These are phyloP conservation scores for Macaca nemestrina DNA, from an alignment of 2,113 vertebrate genomes.

Conservation along the genomic window DNA sequence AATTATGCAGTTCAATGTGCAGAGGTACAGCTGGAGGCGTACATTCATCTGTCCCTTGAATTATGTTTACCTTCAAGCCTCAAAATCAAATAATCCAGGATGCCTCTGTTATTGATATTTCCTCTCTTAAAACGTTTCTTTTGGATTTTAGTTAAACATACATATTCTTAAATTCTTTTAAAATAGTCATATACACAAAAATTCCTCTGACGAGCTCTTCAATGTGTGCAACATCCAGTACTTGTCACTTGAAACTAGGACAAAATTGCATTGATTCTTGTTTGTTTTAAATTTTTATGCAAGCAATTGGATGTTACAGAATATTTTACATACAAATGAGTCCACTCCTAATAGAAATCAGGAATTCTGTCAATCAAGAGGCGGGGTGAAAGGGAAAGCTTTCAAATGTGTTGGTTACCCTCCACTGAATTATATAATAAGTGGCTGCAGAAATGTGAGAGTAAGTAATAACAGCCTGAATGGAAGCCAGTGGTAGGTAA, in stretches of 20 bases:
- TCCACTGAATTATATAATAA: conserved; percentile 70
- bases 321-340: conserved; percentile 69
- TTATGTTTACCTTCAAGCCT: conserved; percentile 42
- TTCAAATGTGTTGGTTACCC: conserved; percentile 53
- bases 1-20: neutral
- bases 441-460: conserved; percentile 37
- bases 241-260: conserved; percentile 9
- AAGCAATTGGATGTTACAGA: conserved; percentile 59
- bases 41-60: conserved; percentile 38
- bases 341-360: conserved; percentile 63
- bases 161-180: conserved; percentile 42
- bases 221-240: neutral
- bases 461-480: conserved; percentile 41
- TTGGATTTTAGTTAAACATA: neutral
- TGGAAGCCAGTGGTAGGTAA: conserved; percentile 49
- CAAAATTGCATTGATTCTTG: conserved; percentile 43
- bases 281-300: conserved; percentile 61
- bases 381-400: conserved; percentile 15
- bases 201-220: neutral
- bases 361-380: conserved; percentile 64
- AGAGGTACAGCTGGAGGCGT: neutral
- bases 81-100: conserved; percentile 40
- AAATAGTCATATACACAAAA: neutral
- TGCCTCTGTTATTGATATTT: neutral
- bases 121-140: neutral